Evolutionary conservation across 2,113 vertebrate genomes (phyloP).

Genomic region (Suricata suricatta): DNA sequence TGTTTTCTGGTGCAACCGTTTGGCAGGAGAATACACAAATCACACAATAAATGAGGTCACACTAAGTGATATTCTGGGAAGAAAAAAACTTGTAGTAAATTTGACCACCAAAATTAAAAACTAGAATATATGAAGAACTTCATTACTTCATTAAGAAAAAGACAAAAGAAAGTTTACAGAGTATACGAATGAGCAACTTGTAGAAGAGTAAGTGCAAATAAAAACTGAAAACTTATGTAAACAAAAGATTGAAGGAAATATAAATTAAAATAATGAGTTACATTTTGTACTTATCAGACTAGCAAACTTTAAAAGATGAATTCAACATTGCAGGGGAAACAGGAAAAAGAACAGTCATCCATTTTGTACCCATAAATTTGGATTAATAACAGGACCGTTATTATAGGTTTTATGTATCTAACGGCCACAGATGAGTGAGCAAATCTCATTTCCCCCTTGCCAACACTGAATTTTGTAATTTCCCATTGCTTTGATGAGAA

Average conservation of each 20-base stretch:
- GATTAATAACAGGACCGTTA: not conserved
- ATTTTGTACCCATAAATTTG: not conserved
- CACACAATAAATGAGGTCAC: not conserved
- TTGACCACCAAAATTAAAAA: not conserved
- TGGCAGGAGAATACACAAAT: not conserved
- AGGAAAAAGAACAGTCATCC: not conserved
- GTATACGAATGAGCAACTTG: not conserved
- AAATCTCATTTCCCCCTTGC: not conserved
- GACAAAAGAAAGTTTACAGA: not conserved
- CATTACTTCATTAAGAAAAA: not conserved
- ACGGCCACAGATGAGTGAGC: not conserved
- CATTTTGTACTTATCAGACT: not conserved
- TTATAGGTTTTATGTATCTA: not conserved
- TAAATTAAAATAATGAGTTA: not conserved
- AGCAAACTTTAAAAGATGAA: not conserved
- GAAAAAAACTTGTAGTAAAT: not conserved
- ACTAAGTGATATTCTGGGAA: not conserved
- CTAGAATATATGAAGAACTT: not conserved
- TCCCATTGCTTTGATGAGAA: not conserved
- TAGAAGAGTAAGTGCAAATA: not conserved
- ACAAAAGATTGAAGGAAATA: not conserved
- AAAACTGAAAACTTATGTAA: conserved; percentile 15
- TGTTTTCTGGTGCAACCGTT: not conserved
- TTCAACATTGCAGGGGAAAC: not conserved
- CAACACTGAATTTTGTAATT: not conserved